Evolutionary conservation across 2,113 vertebrate species (phyloP), one percentile per base, ranked within the genome.

Genomic region (Trichechus manatus): DNA sequence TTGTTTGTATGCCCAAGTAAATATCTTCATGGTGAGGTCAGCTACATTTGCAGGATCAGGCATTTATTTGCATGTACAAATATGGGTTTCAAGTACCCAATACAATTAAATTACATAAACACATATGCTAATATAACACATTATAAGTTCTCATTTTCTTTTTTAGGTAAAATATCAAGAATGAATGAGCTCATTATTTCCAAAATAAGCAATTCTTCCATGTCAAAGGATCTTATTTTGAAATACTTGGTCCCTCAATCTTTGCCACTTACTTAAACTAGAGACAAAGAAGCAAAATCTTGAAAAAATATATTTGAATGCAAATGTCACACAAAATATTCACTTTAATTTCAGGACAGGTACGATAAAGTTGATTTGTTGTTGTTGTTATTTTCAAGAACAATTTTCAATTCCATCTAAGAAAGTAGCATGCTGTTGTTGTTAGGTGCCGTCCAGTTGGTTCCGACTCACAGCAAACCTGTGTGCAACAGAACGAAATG

Each of bases 11-110:
- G 39, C 53, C 64, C 50, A 88, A 95, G 50, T 78, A 81, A 94
- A 95, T 94, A 80, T 95, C 87, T 96, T 94, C 70, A 68, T 80
- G 29, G 29, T 89, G 78, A 94, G 90, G 56, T 95, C 86, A 91
- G 47, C 63, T 61, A 31, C 3, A 39, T 87, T 96, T 90, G 25
- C 70, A 90, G 75, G 17, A 84, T 44, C 64, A 94, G 47, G 25
- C 8, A 20, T 90, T 29, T 83, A 80, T 96, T 94, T 95, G n/a
- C 68, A 92, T 89, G 72, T 25, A 93, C 29, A 97, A 95, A 95
- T 96, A 80, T 88, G 47, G 77, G 81, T 79, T 97, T 87, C 94
- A 90, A 80, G 56, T 63, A 91, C 13, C 86, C 77, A 90, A 53
- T 14, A 83, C 33, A 87, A 89, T 91, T 85, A 88, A 86, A 66